Base-by-base conservation (phyloP, 2,888 invertebrate genomes). In the Onchidella celtica region DNA sequence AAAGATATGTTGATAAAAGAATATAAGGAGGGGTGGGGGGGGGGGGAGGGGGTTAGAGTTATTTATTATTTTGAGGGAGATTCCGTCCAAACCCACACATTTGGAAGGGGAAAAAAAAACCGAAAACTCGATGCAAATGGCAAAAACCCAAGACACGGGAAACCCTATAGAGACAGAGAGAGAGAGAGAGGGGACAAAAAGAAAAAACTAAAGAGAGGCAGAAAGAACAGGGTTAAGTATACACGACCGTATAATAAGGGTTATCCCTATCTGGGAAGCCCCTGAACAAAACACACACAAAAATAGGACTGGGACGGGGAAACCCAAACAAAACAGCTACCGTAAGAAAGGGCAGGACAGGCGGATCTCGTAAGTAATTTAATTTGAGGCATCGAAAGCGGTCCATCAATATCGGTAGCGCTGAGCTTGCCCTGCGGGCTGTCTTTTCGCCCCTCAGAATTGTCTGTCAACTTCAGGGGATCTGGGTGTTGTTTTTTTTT, bases 401-500 rank as follows among this genome's bases (percentile, higher is more conserved):
- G 24, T 11, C 34, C 72, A 57, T 72, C 57, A 72, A 57, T 72
- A 57, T 57, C 57, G n/a, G 57, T 6, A 34, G 21, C 4, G n/a
- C 34, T 14, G 32, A 72, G 55, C 57, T 27, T n/a, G 2, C 21
- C 57, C 6, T 32, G 47, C 47, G 47, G 47, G 9, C n/a, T 72
- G 34, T 70, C 40, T 55, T 70, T 47, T 6, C 29, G 29, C 55
- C 70, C 32, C 47, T 47, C 47, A 47, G 57, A 55, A 72, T 57
- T 72, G 70, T 70, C 70, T 72, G 32, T 72, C 72, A 72, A 72
- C 57, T 72, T 17, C 9, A 57, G 72, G 34, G 17, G n/a, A n/a
- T n/a, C n/a, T n/a, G n/a, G n/a, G n/a, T n/a, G n/a, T n/a, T n/a
- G n/a, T n/a, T n/a, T n/a, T n/a, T n/a, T n/a, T n/a, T n/a, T n/a